Evolutionary conservation across 2,113 vertebrate genomes (phyloP).

Genomic region (Psilopsiagon aurifrons): DNA sequence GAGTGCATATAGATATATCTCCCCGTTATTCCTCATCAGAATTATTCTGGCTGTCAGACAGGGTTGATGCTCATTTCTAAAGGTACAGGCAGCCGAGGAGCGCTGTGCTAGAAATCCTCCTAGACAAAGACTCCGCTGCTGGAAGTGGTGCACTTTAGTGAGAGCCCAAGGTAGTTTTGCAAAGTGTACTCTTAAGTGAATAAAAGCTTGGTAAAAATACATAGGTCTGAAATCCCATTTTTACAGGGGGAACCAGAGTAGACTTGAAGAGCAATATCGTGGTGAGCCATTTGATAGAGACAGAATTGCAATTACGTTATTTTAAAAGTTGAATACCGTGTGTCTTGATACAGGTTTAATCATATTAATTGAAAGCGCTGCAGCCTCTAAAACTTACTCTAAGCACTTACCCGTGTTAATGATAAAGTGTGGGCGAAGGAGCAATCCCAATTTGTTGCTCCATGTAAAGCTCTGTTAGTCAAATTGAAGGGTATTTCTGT

Average conservation of each 20-base stretch:
- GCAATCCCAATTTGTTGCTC: background rate
- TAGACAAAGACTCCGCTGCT: background rate
- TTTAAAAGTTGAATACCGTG: background rate
- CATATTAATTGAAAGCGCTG: background rate
- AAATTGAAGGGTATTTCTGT: background rate
- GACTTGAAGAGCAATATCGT: background rate
- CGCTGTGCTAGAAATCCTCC: background rate
- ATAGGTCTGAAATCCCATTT: background rate
- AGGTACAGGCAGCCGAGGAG: background rate
- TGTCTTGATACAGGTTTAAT: background rate
- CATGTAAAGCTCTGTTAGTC: background rate
- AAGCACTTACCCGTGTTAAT: background rate
- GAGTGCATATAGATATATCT: background rate
- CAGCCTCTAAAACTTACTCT: background rate
- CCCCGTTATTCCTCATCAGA: background rate
- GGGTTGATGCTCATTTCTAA: background rate
- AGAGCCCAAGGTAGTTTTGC: background rate
- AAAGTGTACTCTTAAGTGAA: background rate
- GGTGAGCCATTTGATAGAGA: background rate
- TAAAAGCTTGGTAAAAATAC: background rate
- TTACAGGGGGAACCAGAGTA: background rate
- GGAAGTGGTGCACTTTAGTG: background rate
- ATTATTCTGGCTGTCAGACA: background rate
- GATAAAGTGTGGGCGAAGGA: background rate
- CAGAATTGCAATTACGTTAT: background rate